Base-by-base conservation (phyloP, 2,797 vertebrate species). In the Botia almorhae region DNA sequence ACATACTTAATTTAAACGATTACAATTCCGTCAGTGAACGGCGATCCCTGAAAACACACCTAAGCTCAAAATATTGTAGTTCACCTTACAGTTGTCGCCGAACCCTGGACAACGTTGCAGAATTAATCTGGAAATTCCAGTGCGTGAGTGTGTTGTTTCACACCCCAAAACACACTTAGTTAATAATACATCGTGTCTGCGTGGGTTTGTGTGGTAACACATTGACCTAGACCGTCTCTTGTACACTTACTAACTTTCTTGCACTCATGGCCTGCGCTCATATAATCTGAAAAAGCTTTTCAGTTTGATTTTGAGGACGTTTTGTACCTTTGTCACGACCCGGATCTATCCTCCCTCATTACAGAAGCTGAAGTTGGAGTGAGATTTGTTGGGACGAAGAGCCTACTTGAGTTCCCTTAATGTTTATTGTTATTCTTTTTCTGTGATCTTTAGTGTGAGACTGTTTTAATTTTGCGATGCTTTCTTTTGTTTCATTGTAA, bases 381-480 rank as follows among this genome's bases (percentile, higher is more conserved):
- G 78, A 75, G 88, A 80, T 87, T 91, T 71, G 74, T 76, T 69
- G 55, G 76, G 69, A 55, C 23, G 53, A 70, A 51, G 19, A 61
- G 58, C 73, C 88, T 92, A 92, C 91, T 93, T 92, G 91, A 93
- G 87, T 91, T 92, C 70, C 73, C 85, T 89, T 90, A 88, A 82
- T 90, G 75, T 90, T 46, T 69, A 76, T 91, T 82, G 86, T 88
- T 89, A 51, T 81, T 74, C 69, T 56, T 82, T 90, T 81, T 23
- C 79, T 83, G 85, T 90, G 85, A 88, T 88, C 80, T 76, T 69
- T 88, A 88, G 89, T 89, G 88, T 90, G 82, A 88, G 84, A 87
- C 58, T 1, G 85, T 89, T 91, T 87, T 88, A 86, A 88, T 81
- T 86, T 88, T 88, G 85, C 88, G 70, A 86, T 88, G 86, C 87